Base-by-base conservation (phyloP, 1,140 invertebrate genomes). In the Kradibia gibbosae region DNA sequence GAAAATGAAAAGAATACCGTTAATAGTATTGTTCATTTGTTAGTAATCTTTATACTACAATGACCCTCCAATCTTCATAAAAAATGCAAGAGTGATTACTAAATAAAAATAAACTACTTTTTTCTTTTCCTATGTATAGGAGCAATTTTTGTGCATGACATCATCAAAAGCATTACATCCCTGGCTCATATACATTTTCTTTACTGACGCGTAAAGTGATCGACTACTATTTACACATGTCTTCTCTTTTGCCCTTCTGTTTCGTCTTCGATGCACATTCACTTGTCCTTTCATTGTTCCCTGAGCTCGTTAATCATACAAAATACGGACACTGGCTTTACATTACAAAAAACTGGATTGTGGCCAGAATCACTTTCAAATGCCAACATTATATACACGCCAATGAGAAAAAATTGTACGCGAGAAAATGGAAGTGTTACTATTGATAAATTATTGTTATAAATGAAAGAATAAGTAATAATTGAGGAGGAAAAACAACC, bases 41-140 rank as follows among this genome's bases (percentile, higher is more conserved):
- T 45, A 13, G 13, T 8, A 45, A 45, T 45, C 50, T 11, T 62
- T 36, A 13, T 25, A 42, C 36, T 0, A 70, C 65, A 45, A 42
- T 8, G 22, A 70, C 42, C 15, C 22, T 28, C 17, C 2, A 45
- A 8, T 45, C 42, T 45, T n/a, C 73, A 39, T n/a, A 42, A 48
- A 78, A 71, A 78, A 57, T 3, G 7, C 7, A 17, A 0, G 1
- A 53, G 50, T 28, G 0, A 45, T 45, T 20, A 48, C 20, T 5
- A 48, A 25, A 53, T 20, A 79, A 72, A 72, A 78, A 55, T 5
- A 50, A n/a, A 15, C 31, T 20, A 3, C 22, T 11, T 72, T 53
- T 79, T 57, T 79, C 36, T 60, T 42, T 45, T n/a, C 53, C n/a
- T 80, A 73, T 73, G 53, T 73, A 17, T 28, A 36, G 8, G 10